These are phyloP conservation scores for Iguana delicatissima DNA, from an alignment of 2,797 vertebrate species.

Conservation along the genomic window DNA sequence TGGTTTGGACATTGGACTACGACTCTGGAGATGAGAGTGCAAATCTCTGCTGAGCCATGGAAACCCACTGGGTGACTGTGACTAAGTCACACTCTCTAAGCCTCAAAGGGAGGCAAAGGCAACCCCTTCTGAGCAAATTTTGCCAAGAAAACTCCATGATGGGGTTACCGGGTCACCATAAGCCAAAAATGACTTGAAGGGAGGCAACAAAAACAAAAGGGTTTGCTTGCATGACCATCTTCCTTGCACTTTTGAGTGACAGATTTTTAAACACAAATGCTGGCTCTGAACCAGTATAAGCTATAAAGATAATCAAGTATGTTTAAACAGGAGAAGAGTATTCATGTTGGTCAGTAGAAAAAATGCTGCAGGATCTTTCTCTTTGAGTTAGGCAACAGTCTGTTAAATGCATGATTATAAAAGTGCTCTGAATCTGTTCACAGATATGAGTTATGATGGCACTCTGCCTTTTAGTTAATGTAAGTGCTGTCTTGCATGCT, in stretches of 20 bases:
- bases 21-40: no score
- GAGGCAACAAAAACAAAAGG: no score
- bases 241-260: background rate
- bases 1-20: no score
- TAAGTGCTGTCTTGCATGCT: slow-evolving; percentile 33
- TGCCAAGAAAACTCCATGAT: no score
- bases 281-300: slow-evolving; percentile 16
- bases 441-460: background rate
- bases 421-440: background rate
- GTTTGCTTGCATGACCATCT: no score
- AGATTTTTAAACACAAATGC: slow-evolving; percentile 23
- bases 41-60: no score
- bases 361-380: background rate
- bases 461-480: background rate
- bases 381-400: background rate
- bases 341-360: background rate
- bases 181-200: no score
- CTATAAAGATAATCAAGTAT: background rate
- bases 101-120: no score
- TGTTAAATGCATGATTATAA: background rate
- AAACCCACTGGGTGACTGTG: no score
- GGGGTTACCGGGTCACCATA: no score
- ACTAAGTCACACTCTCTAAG: no score
- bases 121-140: no score
- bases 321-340: background rate